Evolutionary conservation across 2,888 invertebrate genomes (phyloP), one percentile per base, ranked within the genome.

Genomic region (Ormyrus pomaceus): DNA sequence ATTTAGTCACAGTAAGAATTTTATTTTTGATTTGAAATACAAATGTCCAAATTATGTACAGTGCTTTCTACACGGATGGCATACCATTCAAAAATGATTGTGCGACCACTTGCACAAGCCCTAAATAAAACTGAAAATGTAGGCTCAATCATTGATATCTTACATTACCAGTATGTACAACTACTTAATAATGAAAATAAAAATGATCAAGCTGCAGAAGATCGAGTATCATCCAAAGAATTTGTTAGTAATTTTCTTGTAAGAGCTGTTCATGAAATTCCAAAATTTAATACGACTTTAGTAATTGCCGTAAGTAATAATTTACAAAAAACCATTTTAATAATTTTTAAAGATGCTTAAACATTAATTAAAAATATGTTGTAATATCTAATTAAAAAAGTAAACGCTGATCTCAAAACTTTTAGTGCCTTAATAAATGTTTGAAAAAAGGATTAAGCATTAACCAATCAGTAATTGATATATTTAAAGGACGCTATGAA

Each of bases 371-470:
- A 4, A 34, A 34, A 34, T 34, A 34, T 34, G 34, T 34, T 34
- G 34, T 34, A 34, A 34, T 34, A 34, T 34, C 34, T 34, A 34
- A 51, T 71, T n/a, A 19, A n/a, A 70, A 59, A 53, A 9, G 9
- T 8, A 56, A 65, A 56, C 66, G 19, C 34, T 34, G 34, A 34
- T 34, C 4, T 34, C 3, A 34, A 77, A 48, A 56, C 68, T 80
- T 82, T 51, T 46, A 84, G 84, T 10, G 80, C 45, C 59, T 82
- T 0, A 8, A 82, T 19, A 9, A 6, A 0, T 71, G 82, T 56
- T 59, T 71, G 9, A 62, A 74, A n/a, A 50, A 73, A 11, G 81
- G 82, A n/a, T 45, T 84, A 8, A 73, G 68, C 9, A 80, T 84
- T 51, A 59, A 79, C 10, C 46, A 72, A 61, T 51, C 58, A 45